A percentile compares a stretch with the other conserved stretches of the same genome.
These are phyloP conservation scores for Sphaeramia orbicularis DNA, from an alignment of 2,797 vertebrate genomes.

Conservation along the genomic window DNA sequence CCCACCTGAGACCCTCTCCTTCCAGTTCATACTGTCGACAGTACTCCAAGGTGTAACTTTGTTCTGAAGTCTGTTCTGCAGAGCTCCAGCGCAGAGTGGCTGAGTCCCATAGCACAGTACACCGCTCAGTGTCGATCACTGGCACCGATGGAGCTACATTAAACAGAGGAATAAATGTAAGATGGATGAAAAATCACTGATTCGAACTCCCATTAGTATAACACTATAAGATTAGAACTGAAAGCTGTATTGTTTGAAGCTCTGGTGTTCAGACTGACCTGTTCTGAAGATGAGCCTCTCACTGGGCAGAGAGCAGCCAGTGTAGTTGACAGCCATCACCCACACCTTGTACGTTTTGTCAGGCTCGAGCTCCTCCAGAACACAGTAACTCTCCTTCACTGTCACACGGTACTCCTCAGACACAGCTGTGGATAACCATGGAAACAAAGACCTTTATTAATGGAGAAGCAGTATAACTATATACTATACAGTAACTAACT, in stretches of 20 bases:
- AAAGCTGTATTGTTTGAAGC: background rate
- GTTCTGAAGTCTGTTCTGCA: slow-evolving; percentile 60
- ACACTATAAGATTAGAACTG: background rate
- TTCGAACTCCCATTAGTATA: background rate
- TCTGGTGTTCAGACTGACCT: slow-evolving; percentile 82
- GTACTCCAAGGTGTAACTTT: slow-evolving; percentile 93
- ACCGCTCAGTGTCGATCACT: slow-evolving; percentile 87
- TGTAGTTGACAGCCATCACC: slow-evolving; percentile 98
- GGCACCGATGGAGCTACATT: slow-evolving; percentile 91
- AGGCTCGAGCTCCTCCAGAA: slow-evolving; percentile 95
- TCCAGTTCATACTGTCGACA: slow-evolving; percentile 93
- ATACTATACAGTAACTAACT: no score
- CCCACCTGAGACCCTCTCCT: slow-evolving; percentile 95
- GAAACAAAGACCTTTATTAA: background rate
- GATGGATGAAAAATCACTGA: background rate
- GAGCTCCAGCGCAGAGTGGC: slow-evolving; percentile 91
- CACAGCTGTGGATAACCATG: slow-evolving; percentile 80
- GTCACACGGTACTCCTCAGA: slow-evolving; percentile 97
- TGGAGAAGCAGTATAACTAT: no score
- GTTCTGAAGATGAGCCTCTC: slow-evolving; percentile 92
- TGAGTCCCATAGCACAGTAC: slow-evolving; percentile 91
- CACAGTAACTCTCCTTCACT: slow-evolving; percentile 96
- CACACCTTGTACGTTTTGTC: slow-evolving; percentile 94
- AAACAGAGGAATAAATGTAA: slow-evolving; percentile 12
- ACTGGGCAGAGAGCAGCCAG: slow-evolving; percentile 95